Evolutionary conservation across 2,113 vertebrate species (phyloP).

Genomic region (Zingel zingel): DNA sequence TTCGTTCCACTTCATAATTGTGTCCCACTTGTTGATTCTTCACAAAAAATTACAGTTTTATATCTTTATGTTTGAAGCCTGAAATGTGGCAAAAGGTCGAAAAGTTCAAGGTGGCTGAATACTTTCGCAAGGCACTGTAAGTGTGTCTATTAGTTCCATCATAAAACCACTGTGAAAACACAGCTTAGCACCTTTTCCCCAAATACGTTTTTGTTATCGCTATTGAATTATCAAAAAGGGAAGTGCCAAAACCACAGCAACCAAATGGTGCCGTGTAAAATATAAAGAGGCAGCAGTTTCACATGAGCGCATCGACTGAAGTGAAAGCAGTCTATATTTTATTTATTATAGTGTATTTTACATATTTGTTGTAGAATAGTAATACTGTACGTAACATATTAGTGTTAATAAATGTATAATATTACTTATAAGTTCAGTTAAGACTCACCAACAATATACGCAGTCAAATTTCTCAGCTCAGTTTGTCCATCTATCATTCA

Average conservation of each 20-base stretch:
- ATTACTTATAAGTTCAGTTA: neutral
- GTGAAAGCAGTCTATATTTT: neutral
- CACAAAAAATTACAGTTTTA: too few species aligned
- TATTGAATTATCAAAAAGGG: slow-evolving; percentile 4
- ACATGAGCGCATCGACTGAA: neutral
- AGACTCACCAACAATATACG: too few species aligned
- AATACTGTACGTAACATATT: neutral
- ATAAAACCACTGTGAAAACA: neutral
- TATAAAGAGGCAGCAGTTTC: neutral
- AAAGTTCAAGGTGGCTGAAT: too few species aligned
- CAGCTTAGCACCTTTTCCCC: neutral
- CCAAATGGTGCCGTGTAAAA: neutral
- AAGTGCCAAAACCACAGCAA: slow-evolving; percentile 59
- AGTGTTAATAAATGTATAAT: neutral
- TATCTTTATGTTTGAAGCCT: too few species aligned
- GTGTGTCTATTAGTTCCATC: neutral
- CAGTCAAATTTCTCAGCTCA: neutral
- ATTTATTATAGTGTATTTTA: too few species aligned
- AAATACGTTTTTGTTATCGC: neutral
- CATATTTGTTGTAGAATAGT: neutral
- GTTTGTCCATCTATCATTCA: neutral
- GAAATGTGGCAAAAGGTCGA: too few species aligned
- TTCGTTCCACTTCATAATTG: too few species aligned
- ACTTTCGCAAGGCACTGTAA: too few species aligned
- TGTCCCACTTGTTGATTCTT: too few species aligned